Evolutionary conservation across 92 coral and sea anemone genomes (phyloP), one percentile per base, ranked within the genome.

Genomic region (Porites divaricata): DNA sequence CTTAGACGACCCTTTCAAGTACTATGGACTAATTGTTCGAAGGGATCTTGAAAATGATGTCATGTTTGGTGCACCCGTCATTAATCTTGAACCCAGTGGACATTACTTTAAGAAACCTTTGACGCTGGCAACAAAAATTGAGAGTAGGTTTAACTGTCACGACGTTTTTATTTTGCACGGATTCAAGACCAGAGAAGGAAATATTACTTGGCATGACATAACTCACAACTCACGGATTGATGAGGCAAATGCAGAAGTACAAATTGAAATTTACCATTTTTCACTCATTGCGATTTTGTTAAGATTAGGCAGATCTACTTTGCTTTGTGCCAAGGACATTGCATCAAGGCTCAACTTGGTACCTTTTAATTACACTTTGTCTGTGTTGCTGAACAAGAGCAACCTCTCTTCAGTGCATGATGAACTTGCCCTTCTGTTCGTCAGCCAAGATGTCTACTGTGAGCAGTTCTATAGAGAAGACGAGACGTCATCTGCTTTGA

Each of bases 361-460:
- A 20, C 20, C 78, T 52, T 74, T 74, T 35, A 56, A 16, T 24
- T 74, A 74, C 9, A 52, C 78, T 6, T 8, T 74, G 63, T 56
- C 78, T 24, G 65, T 56, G 13, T 74, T 74, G 63, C 57, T 74
- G 0, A 74, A 51, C 53, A 6, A 52, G 50, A 54, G 22, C 59
- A 54, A 4, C 10, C 59, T 0, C 14, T 54, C 59, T 1, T 15
- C 65, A 2, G 13, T 22, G 1, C 4, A 70, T 1, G 22, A 70
- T 15, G 78, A 74, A 16, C 64, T 74, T 54, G 78, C 78, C 8
- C 63, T 74, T 1, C 48, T 56, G 6, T 74, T 74, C 24, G 57
- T 74, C 21, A 74, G 78, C 26, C 63, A 74, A 52, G 78, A 74
- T 21, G 57, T 74, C 65, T 74, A 52, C 65, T 62, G 57, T 25